Percentiles rank a stretch among this genome's conserved stretches.
phyloP scores from a whole-genome alignment of 2,888 invertebrate species.

The Melanchra persicariae region DNA sequence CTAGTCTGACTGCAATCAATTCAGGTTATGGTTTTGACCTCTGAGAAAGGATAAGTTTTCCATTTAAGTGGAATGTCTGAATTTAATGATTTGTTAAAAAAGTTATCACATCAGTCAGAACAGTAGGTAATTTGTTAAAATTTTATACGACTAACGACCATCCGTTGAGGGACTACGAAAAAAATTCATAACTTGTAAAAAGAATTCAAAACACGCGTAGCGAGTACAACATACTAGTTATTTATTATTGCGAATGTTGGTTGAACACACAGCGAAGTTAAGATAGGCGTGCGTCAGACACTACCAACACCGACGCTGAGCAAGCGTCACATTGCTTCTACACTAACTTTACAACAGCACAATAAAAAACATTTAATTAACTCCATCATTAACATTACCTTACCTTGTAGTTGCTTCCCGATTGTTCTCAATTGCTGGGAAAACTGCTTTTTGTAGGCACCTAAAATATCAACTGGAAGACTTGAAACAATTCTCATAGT shows the following conservation, averaged over 20 bases:
- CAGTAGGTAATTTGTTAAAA: neutral
- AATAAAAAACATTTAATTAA: slow-evolving; percentile 66
- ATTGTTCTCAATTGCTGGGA: slow-evolving; percentile 66
- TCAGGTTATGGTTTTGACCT: slow-evolving; percentile 44
- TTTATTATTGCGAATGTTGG: slow-evolving; percentile 18
- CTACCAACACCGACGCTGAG: slow-evolving; percentile 18
- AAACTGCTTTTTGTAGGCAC: slow-evolving; percentile 64
- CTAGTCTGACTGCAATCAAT: slow-evolving; percentile 12
- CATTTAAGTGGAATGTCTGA: slow-evolving; percentile 14
- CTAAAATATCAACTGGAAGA: slow-evolving; percentile 68
- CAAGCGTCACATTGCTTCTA: slow-evolving; percentile 48
- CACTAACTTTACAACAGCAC: slow-evolving; percentile 52
- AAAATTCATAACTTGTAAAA: neutral
- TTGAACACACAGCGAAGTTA: slow-evolving; percentile 23
- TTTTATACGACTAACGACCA: neutral
- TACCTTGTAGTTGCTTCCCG: slow-evolving; percentile 74
- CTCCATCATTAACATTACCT: slow-evolving; percentile 68
- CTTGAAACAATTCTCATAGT: slow-evolving; percentile 60
- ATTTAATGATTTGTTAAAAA: neutral
- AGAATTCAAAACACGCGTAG: slow-evolving; percentile 14
- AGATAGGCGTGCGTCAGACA: slow-evolving; percentile 41
- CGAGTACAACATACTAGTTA: slow-evolving; percentile 17
- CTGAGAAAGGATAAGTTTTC: slow-evolving; percentile 35
- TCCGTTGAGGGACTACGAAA: too few species aligned
- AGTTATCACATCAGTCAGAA: neutral